phyloP scores from a whole-genome alignment of 2,797 vertebrate species.

The Toxotes lorentzi region DNA sequence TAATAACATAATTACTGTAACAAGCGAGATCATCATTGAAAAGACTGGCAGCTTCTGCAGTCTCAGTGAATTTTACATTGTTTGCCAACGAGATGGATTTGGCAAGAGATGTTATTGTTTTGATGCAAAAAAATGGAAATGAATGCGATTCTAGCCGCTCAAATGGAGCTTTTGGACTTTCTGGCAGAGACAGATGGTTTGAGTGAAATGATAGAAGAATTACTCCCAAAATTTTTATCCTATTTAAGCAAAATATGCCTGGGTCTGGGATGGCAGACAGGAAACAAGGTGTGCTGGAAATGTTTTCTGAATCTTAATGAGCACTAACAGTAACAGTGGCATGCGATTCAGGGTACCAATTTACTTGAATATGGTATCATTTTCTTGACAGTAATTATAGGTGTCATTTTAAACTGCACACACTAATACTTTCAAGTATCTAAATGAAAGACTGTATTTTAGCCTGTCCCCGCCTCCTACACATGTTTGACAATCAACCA shows the following conservation, averaged over 20 bases:
- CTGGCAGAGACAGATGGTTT: constrained; percentile 25
- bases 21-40: constrained; percentile 25
- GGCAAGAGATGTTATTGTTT: constrained; percentile 31
- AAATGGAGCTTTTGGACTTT: constrained; percentile 27
- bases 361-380: constrained; percentile 9
- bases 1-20: constrained; percentile 30
- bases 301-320: constrained; percentile 31
- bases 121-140: constrained; percentile 38
- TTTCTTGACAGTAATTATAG: constrained; percentile 32
- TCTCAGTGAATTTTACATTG: constrained; percentile 14
- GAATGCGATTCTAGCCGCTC: constrained; percentile 13
- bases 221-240: constrained; percentile 6
- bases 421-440: neutral
- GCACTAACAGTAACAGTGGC: neutral
- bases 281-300: constrained; percentile 15
- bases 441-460: neutral
- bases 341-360: neutral
- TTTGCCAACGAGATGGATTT: constrained; percentile 36
- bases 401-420: constrained; percentile 12
- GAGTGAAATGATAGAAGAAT: constrained; percentile 22
- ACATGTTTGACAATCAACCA: neutral
- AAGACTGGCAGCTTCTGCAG: constrained; percentile 20
- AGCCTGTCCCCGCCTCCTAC: neutral
- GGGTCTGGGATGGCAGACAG: neutral
- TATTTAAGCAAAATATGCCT: constrained; percentile 27